A percentile compares a stretch with the other conserved stretches of the same genome.
Conservation (phyloP, 2,797 vertebrate species). For the Philypnodon macrostomus region DNA sequence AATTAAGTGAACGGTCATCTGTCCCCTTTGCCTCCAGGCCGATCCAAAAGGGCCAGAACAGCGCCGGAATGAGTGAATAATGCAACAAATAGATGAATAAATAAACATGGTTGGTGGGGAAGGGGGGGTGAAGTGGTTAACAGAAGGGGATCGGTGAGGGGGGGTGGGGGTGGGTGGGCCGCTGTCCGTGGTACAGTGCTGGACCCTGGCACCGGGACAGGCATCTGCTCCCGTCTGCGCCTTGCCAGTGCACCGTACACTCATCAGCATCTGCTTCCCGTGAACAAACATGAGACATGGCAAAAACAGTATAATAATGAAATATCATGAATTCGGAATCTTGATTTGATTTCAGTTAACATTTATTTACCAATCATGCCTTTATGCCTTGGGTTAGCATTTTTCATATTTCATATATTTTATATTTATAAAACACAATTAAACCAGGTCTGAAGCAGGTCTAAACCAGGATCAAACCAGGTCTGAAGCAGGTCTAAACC, state of each 20-base stretch:
- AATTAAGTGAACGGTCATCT: conserved; percentile 53
- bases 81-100: conserved; percentile 74
- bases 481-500: too few relatives aligned
- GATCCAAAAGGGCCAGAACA: conserved; percentile 77
- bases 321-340: too few relatives aligned
- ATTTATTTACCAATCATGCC: too few relatives aligned
- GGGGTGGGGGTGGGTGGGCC: conserved; percentile 77
- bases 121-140: conserved; percentile 49
- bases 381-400: too few relatives aligned
- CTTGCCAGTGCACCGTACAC: conserved; percentile 57
- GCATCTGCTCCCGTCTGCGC: conserved; percentile 92
- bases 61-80: conserved; percentile 70
- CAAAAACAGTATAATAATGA: too few relatives aligned
- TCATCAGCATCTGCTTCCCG: conserved; percentile 80
- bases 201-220: conserved; percentile 94
- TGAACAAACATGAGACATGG: conserved; percentile 38
- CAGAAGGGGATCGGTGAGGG: conserved; percentile 56
- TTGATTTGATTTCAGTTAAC: too few relatives aligned
- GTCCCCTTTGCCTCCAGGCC: conserved; percentile 69
- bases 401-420: too few relatives aligned
- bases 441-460: too few relatives aligned
- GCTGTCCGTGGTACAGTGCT: conserved; percentile 93
- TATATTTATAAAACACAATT: too few relatives aligned
- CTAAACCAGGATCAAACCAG: too few relatives aligned
- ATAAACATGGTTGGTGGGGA: conserved; percentile 65